Conservation (phyloP, 2,888 invertebrate genomes). For the Blastobasis lacticolella region DNA sequence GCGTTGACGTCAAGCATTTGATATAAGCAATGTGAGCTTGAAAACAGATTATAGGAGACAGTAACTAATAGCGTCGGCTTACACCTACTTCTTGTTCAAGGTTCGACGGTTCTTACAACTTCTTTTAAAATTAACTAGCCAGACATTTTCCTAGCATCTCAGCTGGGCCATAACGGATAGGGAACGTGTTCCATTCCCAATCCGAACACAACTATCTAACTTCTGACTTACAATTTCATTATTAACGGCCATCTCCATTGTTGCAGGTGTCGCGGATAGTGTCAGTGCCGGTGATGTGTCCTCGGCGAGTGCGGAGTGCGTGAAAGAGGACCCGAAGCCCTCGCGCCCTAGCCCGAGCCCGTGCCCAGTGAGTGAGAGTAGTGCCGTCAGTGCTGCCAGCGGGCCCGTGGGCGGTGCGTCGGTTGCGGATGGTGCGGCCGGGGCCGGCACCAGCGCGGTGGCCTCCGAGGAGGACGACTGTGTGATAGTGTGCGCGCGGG, state of each 20-base stretch:
- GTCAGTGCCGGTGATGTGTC: slow-evolving; percentile 58
- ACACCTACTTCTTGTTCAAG: too few species aligned
- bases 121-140: too few species aligned
- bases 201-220: too few species aligned
- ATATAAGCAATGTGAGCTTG: neutral
- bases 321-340: slow-evolving; percentile 52
- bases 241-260: slow-evolving; percentile 21
- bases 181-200: too few species aligned
- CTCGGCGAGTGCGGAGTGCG: slow-evolving; percentile 66
- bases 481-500: slow-evolving; percentile 77
- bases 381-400: slow-evolving; percentile 66
- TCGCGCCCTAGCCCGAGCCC: slow-evolving; percentile 17
- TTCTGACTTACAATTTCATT: too few species aligned
- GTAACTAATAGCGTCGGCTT: neutral
- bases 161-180: too few species aligned
- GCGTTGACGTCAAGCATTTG: slow-evolving; percentile 45
- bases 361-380: slow-evolving; percentile 45
- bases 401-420: slow-evolving; percentile 37
- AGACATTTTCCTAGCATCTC: too few species aligned
- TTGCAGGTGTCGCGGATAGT: slow-evolving; percentile 62
- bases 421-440: slow-evolving; percentile 62
- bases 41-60: slow-evolving; percentile 3
- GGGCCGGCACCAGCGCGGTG: slow-evolving; percentile 72
- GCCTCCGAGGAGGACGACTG: slow-evolving; percentile 78
- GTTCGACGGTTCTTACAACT: too few species aligned